A percentile compares a stretch with the other conserved stretches of the same genome.
Conservation (phyloP, 1,140 invertebrate genomes). For the Halyomorpha halys region DNA sequence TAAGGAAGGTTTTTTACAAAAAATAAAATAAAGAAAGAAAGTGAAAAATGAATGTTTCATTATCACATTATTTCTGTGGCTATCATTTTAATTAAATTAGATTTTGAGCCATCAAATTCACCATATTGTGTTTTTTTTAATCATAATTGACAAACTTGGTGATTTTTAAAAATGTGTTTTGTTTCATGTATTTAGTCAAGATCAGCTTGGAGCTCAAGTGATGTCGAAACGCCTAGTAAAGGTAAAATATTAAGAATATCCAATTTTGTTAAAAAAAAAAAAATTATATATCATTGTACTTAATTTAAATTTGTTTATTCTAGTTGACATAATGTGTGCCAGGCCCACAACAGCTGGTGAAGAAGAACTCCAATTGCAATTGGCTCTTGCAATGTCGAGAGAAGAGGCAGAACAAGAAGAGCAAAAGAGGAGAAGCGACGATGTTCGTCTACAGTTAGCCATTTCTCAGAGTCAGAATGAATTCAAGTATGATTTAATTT, state of each 20-base stretch:
- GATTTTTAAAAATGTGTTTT: too few relatives aligned
- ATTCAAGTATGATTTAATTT: conserved; percentile 53
- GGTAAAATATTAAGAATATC: conserved; percentile 22
- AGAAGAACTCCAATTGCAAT: conserved; percentile 94
- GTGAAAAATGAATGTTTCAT: too few relatives aligned
- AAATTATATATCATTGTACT: too few relatives aligned
- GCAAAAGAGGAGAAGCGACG: conserved; percentile 81
- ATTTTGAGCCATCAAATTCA: too few relatives aligned
- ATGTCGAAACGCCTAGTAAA: conserved; percentile 27
- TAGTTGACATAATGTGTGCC: conserved; percentile 39
- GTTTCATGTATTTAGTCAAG: conserved; percentile 13
- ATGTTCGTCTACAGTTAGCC: conserved; percentile 86
- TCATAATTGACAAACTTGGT: too few relatives aligned
- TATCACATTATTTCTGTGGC: too few relatives aligned
- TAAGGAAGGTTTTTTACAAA: too few relatives aligned
- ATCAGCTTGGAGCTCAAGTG: conserved; percentile 28
- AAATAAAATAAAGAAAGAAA: too few relatives aligned
- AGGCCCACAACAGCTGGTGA: conserved; percentile 91
- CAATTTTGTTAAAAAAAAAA: too few relatives aligned
- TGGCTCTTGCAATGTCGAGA: conserved; percentile 95
- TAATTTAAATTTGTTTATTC: conserved; percentile 9
- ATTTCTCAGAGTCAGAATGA: conserved; percentile 87
- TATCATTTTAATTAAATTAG: too few relatives aligned
- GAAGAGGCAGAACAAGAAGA: conserved; percentile 98
- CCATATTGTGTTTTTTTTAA: too few relatives aligned